Evolutionary conservation across 92 coral and sea anemone species (phyloP), one percentile per base, ranked within the genome.

Genomic region (Actinernus sp.): DNA sequence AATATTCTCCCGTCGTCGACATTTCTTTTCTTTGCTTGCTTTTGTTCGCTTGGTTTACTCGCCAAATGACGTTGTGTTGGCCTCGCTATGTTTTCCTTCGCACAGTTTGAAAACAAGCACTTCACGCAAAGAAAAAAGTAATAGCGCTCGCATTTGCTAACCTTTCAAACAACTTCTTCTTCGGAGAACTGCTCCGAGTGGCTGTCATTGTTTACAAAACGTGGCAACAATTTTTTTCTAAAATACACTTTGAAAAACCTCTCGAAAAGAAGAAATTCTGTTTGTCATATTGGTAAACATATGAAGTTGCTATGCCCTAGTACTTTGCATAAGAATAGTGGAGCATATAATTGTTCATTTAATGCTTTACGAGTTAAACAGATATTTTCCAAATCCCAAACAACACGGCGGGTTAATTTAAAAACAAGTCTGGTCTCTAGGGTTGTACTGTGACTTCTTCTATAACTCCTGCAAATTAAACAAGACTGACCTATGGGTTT

Each of bases 291-390:
- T 49, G 33, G 72, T 44, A 65, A 43, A 20, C 72, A 63, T 37
- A 49, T 41, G 72, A 63, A 46, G 72, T 81, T 33, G 70, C 67
- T 64, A 57, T 68, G 66, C 28, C 57, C 31, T 53, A 31, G 12
- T 50, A 60, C 61, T 81, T 72, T 53, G 58, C 82, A 73, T 81
- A 48, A 81, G 26, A 65, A 81, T 46, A 57, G 79, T 63, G 41
- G 63, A 57, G 68, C 22, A 46, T 73, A 73, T 81, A 67, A 81
- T 65, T 81, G 88, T 81, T 73, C 88, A 81, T 73, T 81, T 81
- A 81, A 69, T 70, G 71, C 58, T 48, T 32, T 55, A 54, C 49
- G 75, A 65, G 76, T 64, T 72, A 63, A 81, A 66, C 49, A 81
- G 73, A 65, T 60, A 81, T 48, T 45, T 73, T 59, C 53, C 56